phyloP scores from a whole-genome alignment of 2,113 vertebrate species.

The Labeo catla region DNA sequence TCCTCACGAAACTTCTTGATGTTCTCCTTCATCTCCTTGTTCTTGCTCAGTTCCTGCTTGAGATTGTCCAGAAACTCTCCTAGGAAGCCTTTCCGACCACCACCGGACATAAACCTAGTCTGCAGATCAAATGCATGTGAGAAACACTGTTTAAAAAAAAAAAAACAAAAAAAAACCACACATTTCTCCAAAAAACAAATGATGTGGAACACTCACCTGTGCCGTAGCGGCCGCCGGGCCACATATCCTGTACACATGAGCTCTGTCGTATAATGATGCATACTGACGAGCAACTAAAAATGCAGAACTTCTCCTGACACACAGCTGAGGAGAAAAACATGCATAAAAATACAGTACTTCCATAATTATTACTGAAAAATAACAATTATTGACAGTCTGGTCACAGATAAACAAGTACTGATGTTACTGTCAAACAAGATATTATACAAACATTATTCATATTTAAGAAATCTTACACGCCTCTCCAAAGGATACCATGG shows the following conservation, averaged over 20 bases:
- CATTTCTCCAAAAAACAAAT: neutral
- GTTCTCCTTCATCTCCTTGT: conserved; percentile 97
- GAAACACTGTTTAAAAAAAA: neutral
- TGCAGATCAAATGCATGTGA: conserved; percentile 31
- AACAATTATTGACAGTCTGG: neutral
- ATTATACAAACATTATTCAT: neutral
- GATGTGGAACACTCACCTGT: conserved; percentile 76
- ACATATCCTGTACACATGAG: conserved; percentile 64
- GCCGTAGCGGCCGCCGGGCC: conserved; percentile 59
- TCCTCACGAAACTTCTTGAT: conserved; percentile 94
- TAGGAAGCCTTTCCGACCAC: conserved; percentile 88
- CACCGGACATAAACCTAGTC: conserved; percentile 68
- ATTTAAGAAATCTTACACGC: neutral
- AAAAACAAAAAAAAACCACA: neutral
- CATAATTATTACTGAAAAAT: neutral
- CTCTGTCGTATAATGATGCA: conserved; percentile 63
- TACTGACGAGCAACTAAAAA: conserved; percentile 71
- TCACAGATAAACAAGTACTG: neutral
- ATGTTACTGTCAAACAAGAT: neutral
- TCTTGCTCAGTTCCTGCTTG: conserved; percentile 92
- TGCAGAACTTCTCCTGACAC: conserved; percentile 72
- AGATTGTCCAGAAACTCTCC: conserved; percentile 90
- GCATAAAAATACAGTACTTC: neutral
- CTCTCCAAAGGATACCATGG: neutral
- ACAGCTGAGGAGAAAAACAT: conserved; percentile 73